Evolutionary conservation across 2,888 invertebrate species (phyloP), one percentile per base, ranked within the genome.

Genomic region (Cephus rjabovi): DNA sequence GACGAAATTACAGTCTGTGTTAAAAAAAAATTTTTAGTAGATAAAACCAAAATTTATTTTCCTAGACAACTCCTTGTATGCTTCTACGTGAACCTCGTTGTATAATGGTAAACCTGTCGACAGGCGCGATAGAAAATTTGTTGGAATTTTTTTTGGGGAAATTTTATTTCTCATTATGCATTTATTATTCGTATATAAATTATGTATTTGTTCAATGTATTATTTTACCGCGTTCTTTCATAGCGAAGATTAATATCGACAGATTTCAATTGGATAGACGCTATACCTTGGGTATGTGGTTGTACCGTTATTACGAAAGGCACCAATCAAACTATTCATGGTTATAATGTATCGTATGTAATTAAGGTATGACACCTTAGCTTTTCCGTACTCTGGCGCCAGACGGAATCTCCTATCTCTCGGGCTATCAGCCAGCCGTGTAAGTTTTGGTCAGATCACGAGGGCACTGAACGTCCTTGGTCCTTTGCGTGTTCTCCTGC

Each of bases 391-490:
- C 78, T 80, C 77, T 83, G 87, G 86, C 85, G 86, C 87, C 85
- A 85, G 86, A 82, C 82, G 77, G 77, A 79, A 31, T 71, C 71
- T 71, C 71, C 31, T 33, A 71, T 71, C 71, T 31, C 31, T 33
- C 71, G 23, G 80, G 78, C 37, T 77, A 56, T 75, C 73, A 34
- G 68, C 71, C 74, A 70, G 78, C 76, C 31, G 77, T 34, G 37
- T 37, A 74, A 74, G 76, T 79, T 83, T 83, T 75, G 79, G 79
- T 77, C 68, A 31, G 34, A 70, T 40, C 76, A 78, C 75, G 84
- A 82, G 88, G 83, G 83, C 88, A 88, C 83, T 86, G 87, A 89
- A 88, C 88, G 89, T 87, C 88, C 89, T 89, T 88, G 88, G 83
- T 81, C 79, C 83, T 78, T 79, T 80, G 75, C 80, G 78, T 76